Base-by-base conservation (phyloP, 2,888 invertebrate species). In the Drosophila vallismaia region DNA sequence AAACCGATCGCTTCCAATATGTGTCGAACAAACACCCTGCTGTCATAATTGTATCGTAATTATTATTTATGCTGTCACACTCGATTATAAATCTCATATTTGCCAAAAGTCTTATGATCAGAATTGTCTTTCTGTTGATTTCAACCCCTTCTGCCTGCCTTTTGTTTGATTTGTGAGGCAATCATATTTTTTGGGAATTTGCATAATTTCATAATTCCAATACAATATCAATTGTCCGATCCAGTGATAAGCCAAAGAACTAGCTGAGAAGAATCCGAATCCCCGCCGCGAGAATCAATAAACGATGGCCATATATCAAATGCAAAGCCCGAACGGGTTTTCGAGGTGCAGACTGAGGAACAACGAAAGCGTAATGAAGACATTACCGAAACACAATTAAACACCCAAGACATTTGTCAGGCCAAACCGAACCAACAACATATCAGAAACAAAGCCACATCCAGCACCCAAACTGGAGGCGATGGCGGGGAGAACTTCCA, bases 41-140 rank as follows among this genome's bases (percentile, higher is more conserved):
- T 71, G 84, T 86, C 86, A 85, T 88, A 88, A 84, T 86, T 82
- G 53, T 72, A 71, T 57, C 84, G 86, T 88, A 89, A 88, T 89
- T 88, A 88, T 89, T 88, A 88, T 89, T 88, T 76, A 88, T 88
- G 89, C 62, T 70, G 79, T 88, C 85, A 89, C 75, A 88, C 70
- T 57, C 36, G 58, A 82, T 88, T 79, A 75, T 59, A 67, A 72
- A 71, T 69, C 54, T 68, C 42, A 54, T 68, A 75, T 79, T 85
- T 87, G 71, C 82, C 66, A 76, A 86, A 76, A 60, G 69, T 80
- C 74, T 86, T 75, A 77, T 19, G 44, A 33, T 46, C 9, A 40
- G 6, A 40, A 40, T 9, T 9, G 2, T 12, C 12, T 1, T 19
- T 8, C 42, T 33, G 9, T 10, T n/a, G 19, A 28, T 54, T 71